These are phyloP conservation scores for Embiotoca jacksoni DNA, from an alignment of 2,113 vertebrate genomes.

Conservation along the genomic window DNA sequence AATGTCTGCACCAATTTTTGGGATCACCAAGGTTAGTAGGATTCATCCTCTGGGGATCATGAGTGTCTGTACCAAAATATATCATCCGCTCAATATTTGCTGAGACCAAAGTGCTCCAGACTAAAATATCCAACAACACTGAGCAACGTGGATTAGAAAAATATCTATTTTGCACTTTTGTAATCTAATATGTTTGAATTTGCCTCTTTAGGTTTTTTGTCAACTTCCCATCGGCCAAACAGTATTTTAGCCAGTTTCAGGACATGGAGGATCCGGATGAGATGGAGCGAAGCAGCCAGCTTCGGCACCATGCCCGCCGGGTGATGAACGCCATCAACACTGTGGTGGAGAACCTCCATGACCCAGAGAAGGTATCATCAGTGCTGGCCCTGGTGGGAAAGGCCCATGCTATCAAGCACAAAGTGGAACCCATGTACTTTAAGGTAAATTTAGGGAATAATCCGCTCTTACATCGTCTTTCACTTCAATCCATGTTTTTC, in stretches of 20 bases:
- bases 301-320: conserved; percentile 91
- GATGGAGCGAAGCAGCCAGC: conserved; percentile 85
- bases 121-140: no score
- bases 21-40: background rate
- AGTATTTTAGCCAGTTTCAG: conserved; percentile 97
- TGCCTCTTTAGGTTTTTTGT: conserved; percentile 91
- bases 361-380: conserved; percentile 93
- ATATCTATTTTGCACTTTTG: no score
- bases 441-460: conserved; percentile 84
- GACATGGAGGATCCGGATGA: conserved; percentile 85
- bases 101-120: background rate
- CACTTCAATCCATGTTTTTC: background rate
- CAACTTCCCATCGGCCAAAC: conserved; percentile 96
- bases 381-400: conserved; percentile 93
- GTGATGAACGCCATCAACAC: conserved; percentile 89
- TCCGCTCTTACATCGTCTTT: background rate
- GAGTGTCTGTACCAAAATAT: no score
- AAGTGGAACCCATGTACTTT: conserved; percentile 97
- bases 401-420: conserved; percentile 95
- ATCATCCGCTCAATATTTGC: background rate
- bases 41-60: no score
- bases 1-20: background rate
- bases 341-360: conserved; percentile 93
- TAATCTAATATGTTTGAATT: background rate
- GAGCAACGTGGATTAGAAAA: no score